Conservation (phyloP, 2,113 vertebrate species). For the Gallinago paraguaiae region DNA sequence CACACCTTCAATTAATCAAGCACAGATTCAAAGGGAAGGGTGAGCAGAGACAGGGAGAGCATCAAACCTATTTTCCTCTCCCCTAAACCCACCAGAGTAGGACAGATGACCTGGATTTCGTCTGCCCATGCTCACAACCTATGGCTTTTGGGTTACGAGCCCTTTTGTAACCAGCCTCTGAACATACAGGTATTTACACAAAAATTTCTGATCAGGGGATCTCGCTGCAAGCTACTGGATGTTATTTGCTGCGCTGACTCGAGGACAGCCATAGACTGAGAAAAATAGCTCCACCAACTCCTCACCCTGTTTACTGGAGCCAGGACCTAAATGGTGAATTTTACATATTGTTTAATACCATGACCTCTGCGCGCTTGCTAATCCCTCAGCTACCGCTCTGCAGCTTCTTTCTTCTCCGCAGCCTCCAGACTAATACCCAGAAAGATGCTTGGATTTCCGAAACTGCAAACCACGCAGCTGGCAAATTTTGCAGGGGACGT, state of each 20-base stretch:
- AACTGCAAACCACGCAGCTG: slow-evolving; percentile 40
- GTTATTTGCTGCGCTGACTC: not conserved
- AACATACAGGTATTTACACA: not conserved
- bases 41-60: not conserved
- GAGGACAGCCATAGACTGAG: not conserved
- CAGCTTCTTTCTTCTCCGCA: slow-evolving; percentile 39
- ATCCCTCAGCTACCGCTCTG: slow-evolving; percentile 31
- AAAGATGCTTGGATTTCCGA: slow-evolving; percentile 64
- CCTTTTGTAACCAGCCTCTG: not conserved
- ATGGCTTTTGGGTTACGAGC: not conserved
- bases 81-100: not conserved
- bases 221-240: not conserved
- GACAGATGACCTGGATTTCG: fast-evolving
- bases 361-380: slow-evolving; percentile 21
- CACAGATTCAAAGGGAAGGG: not conserved
- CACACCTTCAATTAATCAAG: not conserved
- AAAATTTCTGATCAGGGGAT: not conserved
- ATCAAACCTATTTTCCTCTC: not conserved
- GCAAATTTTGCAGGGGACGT: not conserved
- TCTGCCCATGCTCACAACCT: not conserved
- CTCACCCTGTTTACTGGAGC: not conserved
- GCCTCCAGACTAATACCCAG: slow-evolving; percentile 61
- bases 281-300: not conserved
- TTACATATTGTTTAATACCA: slow-evolving; percentile 18
- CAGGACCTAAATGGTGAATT: not conserved